These are phyloP conservation scores for Cardiocondyla obscurior DNA, from an alignment of 1,140 invertebrate genomes.

Conservation along the genomic window DNA sequence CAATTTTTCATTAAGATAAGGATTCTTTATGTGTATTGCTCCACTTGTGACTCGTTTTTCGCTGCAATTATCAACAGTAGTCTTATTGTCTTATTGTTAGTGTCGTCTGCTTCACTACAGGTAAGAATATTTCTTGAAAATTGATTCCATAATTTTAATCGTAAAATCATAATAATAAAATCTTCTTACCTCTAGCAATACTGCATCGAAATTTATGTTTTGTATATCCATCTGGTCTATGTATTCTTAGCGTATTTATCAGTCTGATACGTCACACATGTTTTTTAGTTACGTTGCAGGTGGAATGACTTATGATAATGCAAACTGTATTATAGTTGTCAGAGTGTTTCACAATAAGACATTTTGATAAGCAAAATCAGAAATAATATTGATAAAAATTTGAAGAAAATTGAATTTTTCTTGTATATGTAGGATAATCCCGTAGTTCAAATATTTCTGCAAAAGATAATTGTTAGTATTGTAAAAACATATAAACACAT, in stretches of 20 bases:
- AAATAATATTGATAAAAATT: neutral
- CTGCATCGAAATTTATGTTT: neutral
- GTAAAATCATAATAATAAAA: neutral
- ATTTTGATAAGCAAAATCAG: conserved; percentile 10
- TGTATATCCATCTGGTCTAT: neutral
- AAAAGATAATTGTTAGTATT: neutral
- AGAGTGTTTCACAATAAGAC: neutral
- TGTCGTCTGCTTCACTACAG: too few relatives aligned
- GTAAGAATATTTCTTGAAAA: too few relatives aligned
- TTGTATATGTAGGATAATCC: neutral
- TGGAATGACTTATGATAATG: conserved; percentile 40
- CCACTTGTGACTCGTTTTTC: too few relatives aligned
- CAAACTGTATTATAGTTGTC: neutral
- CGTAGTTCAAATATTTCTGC: neutral
- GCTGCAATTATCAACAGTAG: too few relatives aligned
- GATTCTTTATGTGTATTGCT: too few relatives aligned
- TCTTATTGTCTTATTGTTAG: too few relatives aligned
- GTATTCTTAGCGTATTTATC: conserved; percentile 25
- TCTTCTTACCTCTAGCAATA: neutral
- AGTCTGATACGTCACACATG: neutral
- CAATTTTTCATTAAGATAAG: too few relatives aligned
- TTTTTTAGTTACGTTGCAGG: conserved; percentile 26
- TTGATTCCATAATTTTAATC: too few relatives aligned
- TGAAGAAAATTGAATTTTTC: neutral
- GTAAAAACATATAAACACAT: too few relatives aligned